Conservation (phyloP, 2,797 vertebrate genomes). For the Mus spretus region DNA sequence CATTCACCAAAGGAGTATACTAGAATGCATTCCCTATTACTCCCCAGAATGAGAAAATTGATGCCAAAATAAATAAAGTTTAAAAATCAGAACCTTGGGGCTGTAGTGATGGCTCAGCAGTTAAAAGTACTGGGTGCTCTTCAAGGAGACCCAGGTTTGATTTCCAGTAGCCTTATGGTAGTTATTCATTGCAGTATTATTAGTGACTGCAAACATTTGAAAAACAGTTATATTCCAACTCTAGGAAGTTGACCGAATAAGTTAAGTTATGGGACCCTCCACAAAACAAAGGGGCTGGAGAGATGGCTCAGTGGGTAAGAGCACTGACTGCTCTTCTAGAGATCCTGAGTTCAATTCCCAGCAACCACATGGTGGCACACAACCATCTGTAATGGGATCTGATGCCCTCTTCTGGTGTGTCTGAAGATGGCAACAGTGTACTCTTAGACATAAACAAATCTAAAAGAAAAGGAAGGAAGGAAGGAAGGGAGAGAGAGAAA, state of each 20-base stretch:
- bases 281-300: too few species aligned
- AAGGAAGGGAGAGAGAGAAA: not conserved
- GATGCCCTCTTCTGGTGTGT: too few species aligned
- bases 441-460: too few species aligned
- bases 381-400: too few species aligned
- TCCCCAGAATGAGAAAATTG: conserved; percentile 29
- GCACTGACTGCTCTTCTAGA: too few species aligned
- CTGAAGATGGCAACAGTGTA: too few species aligned
- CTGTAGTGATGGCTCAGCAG: not conserved
- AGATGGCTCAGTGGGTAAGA: too few species aligned
- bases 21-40: not conserved
- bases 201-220: not conserved
- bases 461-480: too few species aligned
- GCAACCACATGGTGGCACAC: too few species aligned
- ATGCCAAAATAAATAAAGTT: not conserved
- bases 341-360: too few species aligned
- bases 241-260: not conserved
- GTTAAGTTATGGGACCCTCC: not conserved
- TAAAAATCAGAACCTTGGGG: not conserved
- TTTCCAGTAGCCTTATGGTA: too few species aligned
- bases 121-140: not conserved
- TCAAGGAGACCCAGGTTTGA: not conserved
- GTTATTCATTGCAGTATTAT: not conserved
- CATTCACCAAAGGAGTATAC: not conserved
- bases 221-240: not conserved